Percentiles rank a stretch among this genome's conserved stretches.
Conservation (phyloP, 2,797 vertebrate genomes). For the Vireo griseus region DNA sequence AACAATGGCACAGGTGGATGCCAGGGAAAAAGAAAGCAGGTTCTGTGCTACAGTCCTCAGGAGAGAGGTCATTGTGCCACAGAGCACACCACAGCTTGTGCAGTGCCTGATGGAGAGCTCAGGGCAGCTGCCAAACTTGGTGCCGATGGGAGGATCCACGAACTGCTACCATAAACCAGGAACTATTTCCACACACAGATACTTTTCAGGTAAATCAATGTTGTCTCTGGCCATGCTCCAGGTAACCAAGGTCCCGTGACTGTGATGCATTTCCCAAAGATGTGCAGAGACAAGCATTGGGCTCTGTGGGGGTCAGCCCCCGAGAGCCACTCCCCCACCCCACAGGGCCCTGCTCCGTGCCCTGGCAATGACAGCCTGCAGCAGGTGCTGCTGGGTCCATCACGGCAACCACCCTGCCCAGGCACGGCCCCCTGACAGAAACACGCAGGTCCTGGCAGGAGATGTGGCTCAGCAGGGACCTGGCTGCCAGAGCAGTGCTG, state of each 20-base stretch:
- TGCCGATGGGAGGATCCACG: not conserved
- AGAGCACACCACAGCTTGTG: not conserved
- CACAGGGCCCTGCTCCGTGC: not conserved
- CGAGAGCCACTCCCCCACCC: not conserved
- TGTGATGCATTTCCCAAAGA: not conserved
- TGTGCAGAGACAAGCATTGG: not conserved
- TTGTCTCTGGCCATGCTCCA: not conserved
- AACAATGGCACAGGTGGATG: not conserved
- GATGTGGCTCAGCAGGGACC: not conserved
- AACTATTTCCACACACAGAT: not conserved
- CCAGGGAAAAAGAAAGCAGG: not conserved
- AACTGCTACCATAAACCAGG: not conserved
- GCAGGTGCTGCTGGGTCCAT: not conserved
- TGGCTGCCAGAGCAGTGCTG: rapidly evolving
- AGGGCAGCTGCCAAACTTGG: not conserved
- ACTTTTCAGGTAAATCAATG: not conserved
- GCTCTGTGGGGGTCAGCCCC: not conserved
- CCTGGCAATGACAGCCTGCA: rapidly evolving
- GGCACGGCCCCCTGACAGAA: not conserved
- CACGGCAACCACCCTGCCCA: not conserved
- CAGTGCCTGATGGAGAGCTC: not conserved
- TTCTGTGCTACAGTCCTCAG: not conserved
- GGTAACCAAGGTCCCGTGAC: not conserved
- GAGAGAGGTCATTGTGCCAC: not conserved
- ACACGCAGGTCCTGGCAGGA: not conserved